Percentiles rank a stretch among this genome's conserved stretches.
phyloP scores from a whole-genome alignment of 2,888 invertebrate genomes.

The Rhorus exstirpatorius region DNA sequence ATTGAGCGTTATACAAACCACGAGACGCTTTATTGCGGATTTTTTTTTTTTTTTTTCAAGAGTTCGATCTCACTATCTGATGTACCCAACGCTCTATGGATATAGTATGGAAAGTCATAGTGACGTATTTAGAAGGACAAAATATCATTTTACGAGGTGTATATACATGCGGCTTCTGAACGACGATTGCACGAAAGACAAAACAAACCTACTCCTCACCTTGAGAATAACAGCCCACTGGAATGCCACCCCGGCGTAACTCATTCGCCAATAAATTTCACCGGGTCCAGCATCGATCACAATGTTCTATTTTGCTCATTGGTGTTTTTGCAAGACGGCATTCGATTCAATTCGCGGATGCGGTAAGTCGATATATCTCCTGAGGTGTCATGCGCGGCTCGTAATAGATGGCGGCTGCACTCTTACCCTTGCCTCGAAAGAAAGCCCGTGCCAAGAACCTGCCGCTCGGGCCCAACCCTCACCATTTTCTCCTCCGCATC shows the following conservation, averaged over 20 bases:
- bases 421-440: slow-evolving; percentile 83
- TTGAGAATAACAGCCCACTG: slow-evolving; percentile 25
- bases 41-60: background rate
- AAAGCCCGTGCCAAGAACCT: slow-evolving; percentile 84
- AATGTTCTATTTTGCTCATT: slow-evolving; percentile 86
- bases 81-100: background rate
- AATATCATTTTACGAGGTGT: slow-evolving; percentile 42
- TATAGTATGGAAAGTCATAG: background rate
- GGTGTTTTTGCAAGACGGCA: slow-evolving; percentile 84
- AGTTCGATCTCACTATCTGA: too few species aligned
- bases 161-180: slow-evolving; percentile 28
- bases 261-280: slow-evolving; percentile 85
- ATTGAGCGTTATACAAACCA: slow-evolving; percentile 34
- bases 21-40: slow-evolving; percentile 16
- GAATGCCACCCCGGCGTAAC: slow-evolving; percentile 75
- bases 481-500: slow-evolving; percentile 70
- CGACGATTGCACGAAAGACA: slow-evolving; percentile 36
- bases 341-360: slow-evolving; percentile 86
- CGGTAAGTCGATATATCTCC: slow-evolving; percentile 85
- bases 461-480: slow-evolving; percentile 73
- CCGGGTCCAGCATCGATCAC: slow-evolving; percentile 83
- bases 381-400: slow-evolving; percentile 84
- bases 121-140: slow-evolving; percentile 2
- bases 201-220: slow-evolving; percentile 34
- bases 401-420: slow-evolving; percentile 85